Conservation (phyloP, 1,140 invertebrate genomes). For the Zaprionus gabonicus region DNA sequence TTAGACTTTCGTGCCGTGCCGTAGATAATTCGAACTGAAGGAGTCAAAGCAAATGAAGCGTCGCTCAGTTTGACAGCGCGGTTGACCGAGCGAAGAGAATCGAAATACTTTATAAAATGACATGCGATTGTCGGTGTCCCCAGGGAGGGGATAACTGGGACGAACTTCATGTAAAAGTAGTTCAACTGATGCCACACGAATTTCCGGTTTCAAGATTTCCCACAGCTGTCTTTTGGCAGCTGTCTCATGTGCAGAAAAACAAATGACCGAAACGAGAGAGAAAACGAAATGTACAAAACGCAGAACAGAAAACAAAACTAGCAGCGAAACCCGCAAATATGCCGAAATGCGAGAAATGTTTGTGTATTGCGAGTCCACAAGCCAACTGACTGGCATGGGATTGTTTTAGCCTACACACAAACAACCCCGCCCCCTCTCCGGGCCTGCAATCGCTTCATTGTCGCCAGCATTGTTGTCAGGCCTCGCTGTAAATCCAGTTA, state of each 20-base stretch:
- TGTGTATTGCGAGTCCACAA: constrained; percentile 37
- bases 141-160: neutral
- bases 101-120: neutral
- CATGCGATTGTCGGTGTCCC: neutral
- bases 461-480: constrained; percentile 50
- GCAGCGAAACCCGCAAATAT: constrained; percentile 61
- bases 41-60: neutral
- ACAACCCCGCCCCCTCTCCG: neutral
- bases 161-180: neutral
- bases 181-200: neutral
- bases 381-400: constrained; percentile 35
- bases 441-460: constrained; percentile 35
- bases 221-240: constrained; percentile 13
- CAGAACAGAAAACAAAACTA: constrained; percentile 14
- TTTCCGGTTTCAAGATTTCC: constrained; percentile 20
- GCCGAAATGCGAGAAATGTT: constrained; percentile 33
- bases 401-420: constrained; percentile 50
- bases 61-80: neutral
- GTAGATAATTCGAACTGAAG: neutral
- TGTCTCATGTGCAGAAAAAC: constrained; percentile 13
- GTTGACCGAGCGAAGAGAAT: constrained; percentile 2
- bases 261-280: neutral
- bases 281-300: constrained; percentile 30
- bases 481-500: constrained; percentile 10
- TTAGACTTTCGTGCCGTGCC: neutral